phyloP scores from a whole-genome alignment of 2,797 vertebrate species.

The Moxostoma hubbsi region DNA sequence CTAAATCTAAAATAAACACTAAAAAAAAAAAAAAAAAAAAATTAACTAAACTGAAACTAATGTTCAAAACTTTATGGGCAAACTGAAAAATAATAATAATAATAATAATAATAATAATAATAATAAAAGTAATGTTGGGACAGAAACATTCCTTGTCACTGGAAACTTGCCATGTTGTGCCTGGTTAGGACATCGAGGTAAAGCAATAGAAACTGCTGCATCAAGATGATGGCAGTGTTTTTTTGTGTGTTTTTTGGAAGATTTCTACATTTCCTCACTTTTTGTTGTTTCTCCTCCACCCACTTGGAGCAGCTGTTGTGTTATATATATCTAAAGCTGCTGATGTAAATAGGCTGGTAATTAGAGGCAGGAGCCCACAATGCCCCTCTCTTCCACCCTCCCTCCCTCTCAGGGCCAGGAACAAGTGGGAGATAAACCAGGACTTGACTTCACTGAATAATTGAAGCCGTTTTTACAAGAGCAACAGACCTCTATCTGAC shows the following conservation, averaged over 20 bases:
- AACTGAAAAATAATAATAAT: background rate
- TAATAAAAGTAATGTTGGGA: background rate
- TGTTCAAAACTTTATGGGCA: background rate
- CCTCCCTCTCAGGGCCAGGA: slow-evolving; percentile 60
- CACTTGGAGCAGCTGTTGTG: slow-evolving; percentile 72
- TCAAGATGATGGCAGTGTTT: background rate
- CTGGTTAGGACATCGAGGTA: background rate
- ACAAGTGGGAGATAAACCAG: slow-evolving; percentile 74
- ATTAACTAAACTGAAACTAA: no score
- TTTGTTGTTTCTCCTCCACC: slow-evolving; percentile 69
- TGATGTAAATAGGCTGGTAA: slow-evolving; percentile 76
- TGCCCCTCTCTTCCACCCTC: slow-evolving; percentile 55
- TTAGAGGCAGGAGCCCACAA: slow-evolving; percentile 68
- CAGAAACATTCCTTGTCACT: background rate
- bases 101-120: background rate
- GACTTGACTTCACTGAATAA: slow-evolving; percentile 80
- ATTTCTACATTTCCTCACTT: slow-evolving; percentile 60
- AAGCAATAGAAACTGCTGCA: background rate
- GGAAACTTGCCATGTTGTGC: background rate
- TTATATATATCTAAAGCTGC: slow-evolving; percentile 76
- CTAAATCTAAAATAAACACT: no score
- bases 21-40: no score
- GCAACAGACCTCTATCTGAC: slow-evolving; percentile 72
- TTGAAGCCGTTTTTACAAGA: slow-evolving; percentile 75
- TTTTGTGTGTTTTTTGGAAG: background rate